Conservation (phyloP, 2,888 invertebrate genomes). For the Stratiomys singularior region DNA sequence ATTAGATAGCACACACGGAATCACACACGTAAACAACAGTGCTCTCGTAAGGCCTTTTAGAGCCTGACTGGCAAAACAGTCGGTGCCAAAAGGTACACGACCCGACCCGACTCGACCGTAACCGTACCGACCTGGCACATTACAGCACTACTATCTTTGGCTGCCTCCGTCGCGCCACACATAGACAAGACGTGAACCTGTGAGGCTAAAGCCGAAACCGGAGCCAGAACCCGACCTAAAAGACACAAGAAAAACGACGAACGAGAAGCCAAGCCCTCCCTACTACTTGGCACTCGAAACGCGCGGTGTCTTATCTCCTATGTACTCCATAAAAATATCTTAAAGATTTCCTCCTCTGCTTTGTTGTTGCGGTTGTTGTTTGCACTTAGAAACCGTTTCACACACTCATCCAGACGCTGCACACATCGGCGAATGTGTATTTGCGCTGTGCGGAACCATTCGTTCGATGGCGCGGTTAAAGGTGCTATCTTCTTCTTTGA, state of each 20-base stretch:
- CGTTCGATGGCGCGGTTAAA: conserved; percentile 28
- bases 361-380: conserved; percentile 7
- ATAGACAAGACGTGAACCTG: conserved; percentile 30
- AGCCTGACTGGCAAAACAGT: conserved; percentile 67
- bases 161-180: conserved; percentile 39
- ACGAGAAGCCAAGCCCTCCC: conserved; percentile 40
- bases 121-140: conserved; percentile 67
- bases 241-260: conserved; percentile 39
- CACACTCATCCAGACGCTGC: neutral
- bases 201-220: conserved; percentile 27
- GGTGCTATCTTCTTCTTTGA: conserved; percentile 44
- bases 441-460: neutral
- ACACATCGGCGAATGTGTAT: neutral
- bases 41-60: conserved; percentile 66
- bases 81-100: conserved; percentile 68
- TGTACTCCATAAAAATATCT: conserved; percentile 32
- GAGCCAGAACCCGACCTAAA: conserved; percentile 15
- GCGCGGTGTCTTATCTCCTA: conserved; percentile 19
- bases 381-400: neutral
- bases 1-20: conserved; percentile 18
- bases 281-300: conserved; percentile 30
- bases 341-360: conserved; percentile 45
- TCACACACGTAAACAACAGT: conserved; percentile 58
- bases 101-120: conserved; percentile 68
- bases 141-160: conserved; percentile 50